A percentile compares a stretch with the other conserved stretches of the same genome.
phyloP scores from a whole-genome alignment of 2,797 vertebrate genomes.

The Paguma larvata region DNA sequence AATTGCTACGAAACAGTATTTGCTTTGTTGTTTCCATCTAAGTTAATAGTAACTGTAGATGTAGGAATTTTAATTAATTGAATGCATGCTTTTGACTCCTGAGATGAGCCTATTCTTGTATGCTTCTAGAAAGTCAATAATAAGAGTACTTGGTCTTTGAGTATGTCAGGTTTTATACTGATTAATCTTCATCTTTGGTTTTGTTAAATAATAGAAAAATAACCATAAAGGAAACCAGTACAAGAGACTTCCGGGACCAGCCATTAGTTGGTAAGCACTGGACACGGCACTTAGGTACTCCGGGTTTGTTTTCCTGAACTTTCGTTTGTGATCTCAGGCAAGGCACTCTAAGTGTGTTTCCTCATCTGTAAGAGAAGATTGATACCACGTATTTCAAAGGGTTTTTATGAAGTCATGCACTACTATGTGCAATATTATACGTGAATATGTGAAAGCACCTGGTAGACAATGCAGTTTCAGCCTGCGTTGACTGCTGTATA shows the following conservation, averaged over 20 bases:
- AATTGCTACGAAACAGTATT: constrained; percentile 69
- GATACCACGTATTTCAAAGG: background rate
- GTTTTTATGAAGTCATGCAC: background rate
- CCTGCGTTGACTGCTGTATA: background rate
- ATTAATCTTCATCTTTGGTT: constrained; percentile 37
- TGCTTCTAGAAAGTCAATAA: constrained; percentile 36
- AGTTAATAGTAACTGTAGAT: constrained; percentile 31
- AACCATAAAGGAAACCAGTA: constrained; percentile 25
- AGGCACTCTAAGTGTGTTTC: background rate
- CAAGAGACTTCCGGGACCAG: background rate
- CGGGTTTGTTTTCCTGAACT: background rate
- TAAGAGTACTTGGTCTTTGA: background rate
- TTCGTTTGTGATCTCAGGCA: background rate
- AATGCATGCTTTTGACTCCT: constrained; percentile 7
- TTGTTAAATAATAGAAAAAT: constrained; percentile 36
- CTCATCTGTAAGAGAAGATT: background rate
- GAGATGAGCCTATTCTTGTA: background rate
- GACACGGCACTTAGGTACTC: background rate
- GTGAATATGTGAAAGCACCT: background rate
- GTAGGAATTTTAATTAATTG: constrained; percentile 41
- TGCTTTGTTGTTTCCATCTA: constrained; percentile 79
- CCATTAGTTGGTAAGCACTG: background rate
- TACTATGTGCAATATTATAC: background rate
- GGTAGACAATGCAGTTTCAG: background rate
- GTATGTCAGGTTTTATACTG: background rate